Evolutionary conservation across 2,888 invertebrate genomes (phyloP), one percentile per base, ranked within the genome.

Genomic region (Ennomos fuscantarius): DNA sequence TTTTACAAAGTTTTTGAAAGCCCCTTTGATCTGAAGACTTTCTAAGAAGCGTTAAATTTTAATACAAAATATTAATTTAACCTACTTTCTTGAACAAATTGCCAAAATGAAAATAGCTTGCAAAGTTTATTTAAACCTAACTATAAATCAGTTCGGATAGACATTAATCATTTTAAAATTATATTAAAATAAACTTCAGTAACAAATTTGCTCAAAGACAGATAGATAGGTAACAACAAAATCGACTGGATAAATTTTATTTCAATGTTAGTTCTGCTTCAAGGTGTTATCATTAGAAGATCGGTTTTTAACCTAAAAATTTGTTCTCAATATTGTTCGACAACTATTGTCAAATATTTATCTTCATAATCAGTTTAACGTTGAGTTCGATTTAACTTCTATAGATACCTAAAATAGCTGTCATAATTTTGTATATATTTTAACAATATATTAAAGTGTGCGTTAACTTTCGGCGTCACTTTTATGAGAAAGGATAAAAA

Each of bases 111-210:
- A 55, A 45, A 49, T 50, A 36, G 35, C 8, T 45, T 11, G 36
- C 32, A 32, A 41, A 45, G 51, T 46, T 51, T 46, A 37, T 47
- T 46, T 46, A 41, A 33, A 42, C 34, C 35, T 5, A 9, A 41
- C 24, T 34, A 48, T 52, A 43, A 52, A 57, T 47, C 52, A 39
- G 9, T 44, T 58, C 15, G 44, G 45, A 39, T 40, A 15, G 47
- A 43, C 36, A 52, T 52, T 43, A 52, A 57, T 57, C 51, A 57
- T 51, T 31, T 55, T 24, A 5, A 8, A 35, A 51, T 31, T 51
- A 51, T 56, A 43, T 15, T 12, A 43, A 57, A 52, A 43, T 47
- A 42, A 52, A 52, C 12, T 48, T 43, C 8, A 41, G 10, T 55
- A 41, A 43, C 48, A 51, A 48, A 52, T 57, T 47, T 46, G 11